These are phyloP conservation scores for Odontesthes bonariensis DNA, from an alignment of 2,113 vertebrate species.

Conservation along the genomic window DNA sequence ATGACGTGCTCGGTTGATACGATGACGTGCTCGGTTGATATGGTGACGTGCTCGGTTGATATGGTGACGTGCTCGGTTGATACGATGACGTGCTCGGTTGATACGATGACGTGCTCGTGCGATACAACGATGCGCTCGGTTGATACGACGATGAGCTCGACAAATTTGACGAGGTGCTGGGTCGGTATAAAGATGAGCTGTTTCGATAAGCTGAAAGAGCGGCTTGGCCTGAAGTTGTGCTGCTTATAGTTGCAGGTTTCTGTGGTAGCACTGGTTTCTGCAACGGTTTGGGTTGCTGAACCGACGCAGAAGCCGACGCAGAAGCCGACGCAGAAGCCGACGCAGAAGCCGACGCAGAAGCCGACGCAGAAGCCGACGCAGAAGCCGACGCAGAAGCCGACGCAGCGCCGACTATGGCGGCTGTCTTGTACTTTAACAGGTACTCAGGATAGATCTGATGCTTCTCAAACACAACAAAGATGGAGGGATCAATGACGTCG, in stretches of 20 bases:
- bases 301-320: not conserved
- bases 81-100: rapidly evolving
- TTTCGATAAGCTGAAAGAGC: not conserved
- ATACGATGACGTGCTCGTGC: not conserved
- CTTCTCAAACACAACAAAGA: constrained; percentile 94
- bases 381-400: not conserved
- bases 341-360: rapidly evolving
- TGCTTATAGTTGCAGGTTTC: not conserved
- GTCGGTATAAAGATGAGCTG: not conserved
- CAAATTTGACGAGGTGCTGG: not conserved
- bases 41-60: rapidly evolving
- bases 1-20: not conserved
- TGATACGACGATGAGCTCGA: rapidly evolving
- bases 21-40: rapidly evolving
- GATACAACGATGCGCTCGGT: not conserved
- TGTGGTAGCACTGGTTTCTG: not conserved
- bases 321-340: not conserved
- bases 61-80: too few species aligned
- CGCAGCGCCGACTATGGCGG: rapidly evolving
- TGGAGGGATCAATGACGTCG: constrained; percentile 80
- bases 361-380: rapidly evolving
- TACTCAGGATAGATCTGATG: constrained; percentile 95
- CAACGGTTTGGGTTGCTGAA: not conserved
- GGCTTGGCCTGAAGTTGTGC: not conserved
- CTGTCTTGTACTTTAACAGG: constrained; percentile 84